Evolutionary conservation across 1,140 invertebrate species (phyloP).

Genomic region (Eufriesea mexicana): DNA sequence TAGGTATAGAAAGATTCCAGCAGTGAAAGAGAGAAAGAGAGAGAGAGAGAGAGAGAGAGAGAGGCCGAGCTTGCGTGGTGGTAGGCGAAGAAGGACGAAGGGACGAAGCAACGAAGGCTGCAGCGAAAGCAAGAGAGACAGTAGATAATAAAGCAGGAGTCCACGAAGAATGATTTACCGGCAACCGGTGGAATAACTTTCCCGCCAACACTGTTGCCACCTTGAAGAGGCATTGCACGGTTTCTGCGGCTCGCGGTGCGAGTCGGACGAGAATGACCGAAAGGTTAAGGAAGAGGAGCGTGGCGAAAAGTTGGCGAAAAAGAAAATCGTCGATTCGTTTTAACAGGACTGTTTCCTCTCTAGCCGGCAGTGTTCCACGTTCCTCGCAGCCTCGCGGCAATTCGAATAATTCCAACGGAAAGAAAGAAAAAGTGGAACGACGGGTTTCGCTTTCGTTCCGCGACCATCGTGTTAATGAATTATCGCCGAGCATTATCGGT

Average conservation of each 20-base stretch:
- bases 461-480: conserved; percentile 75
- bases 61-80: conserved; percentile 22
- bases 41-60: background rate
- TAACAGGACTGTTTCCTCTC: background rate
- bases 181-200: conserved; percentile 77
- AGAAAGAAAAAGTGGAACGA: conserved; percentile 14
- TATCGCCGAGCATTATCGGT: conserved; percentile 51
- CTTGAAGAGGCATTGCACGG: conserved; percentile 71
- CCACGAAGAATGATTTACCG: conserved; percentile 78
- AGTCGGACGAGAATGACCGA: background rate
- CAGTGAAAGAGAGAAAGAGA: background rate
- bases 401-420: background rate
- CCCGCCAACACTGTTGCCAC: conserved; percentile 79
- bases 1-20: conserved; percentile 27
- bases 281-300: background rate
- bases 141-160: conserved; percentile 78
- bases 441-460: conserved; percentile 32
- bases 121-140: conserved; percentile 61
- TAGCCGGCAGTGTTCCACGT: background rate
- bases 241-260: conserved; percentile 18
- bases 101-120: conserved; percentile 25
- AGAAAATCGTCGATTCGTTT: conserved; percentile 28
- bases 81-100: conserved; percentile 38
- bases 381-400: background rate
- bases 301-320: background rate